Base-by-base conservation (phyloP, 2,797 vertebrate species). In the Betta splendens region DNA sequence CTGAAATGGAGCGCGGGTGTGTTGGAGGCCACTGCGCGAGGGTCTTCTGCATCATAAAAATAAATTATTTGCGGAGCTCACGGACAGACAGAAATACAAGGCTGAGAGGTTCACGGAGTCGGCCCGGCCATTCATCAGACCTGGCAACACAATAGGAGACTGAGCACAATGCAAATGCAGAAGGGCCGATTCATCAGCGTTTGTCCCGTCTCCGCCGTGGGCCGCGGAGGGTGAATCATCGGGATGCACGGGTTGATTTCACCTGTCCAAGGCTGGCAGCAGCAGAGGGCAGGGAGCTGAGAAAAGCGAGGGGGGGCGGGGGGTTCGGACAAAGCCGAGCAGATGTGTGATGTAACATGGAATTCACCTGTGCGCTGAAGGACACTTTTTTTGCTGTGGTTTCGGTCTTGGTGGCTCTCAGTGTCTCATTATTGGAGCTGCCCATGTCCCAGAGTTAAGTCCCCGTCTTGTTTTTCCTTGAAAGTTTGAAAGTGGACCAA, bases 91-190 rank as follows among this genome's bases (percentile, higher is more conserved):
- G 29, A 31, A 62, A 64, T 49, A 65, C 43, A 21, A 64, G 62
- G 35, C 54, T 43, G 61, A 63, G 66, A 37, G 42, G 51, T 63
- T 44, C 46, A 68, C 43, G 0, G 8, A 59, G 53, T 42, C 16
- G 16, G 45, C 55, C 32, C 62, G 69, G 50, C 61, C 70, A 69
- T 83, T 79, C 68, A 79, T 84, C 75, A 81, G 68, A 15, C 13
- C 32, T 42, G 47, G 79, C 64, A 79, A 81, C 65, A 84, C 78
- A 85, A 84, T 82, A 59, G 49, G 48, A 61, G 49, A 81, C 37
- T 59, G 60, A 83, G 80, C 59, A 82, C 79, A 89, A 81, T 83
- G 75, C 77, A 79, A 76, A 86, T 75, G 71, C 66, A 58, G 46
- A 53, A 46, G 53, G 42, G 59, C 33, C 69, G 58, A 83, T 87